phyloP scores from a whole-genome alignment of 2,113 vertebrate species.

The Tapirus terrestris region DNA sequence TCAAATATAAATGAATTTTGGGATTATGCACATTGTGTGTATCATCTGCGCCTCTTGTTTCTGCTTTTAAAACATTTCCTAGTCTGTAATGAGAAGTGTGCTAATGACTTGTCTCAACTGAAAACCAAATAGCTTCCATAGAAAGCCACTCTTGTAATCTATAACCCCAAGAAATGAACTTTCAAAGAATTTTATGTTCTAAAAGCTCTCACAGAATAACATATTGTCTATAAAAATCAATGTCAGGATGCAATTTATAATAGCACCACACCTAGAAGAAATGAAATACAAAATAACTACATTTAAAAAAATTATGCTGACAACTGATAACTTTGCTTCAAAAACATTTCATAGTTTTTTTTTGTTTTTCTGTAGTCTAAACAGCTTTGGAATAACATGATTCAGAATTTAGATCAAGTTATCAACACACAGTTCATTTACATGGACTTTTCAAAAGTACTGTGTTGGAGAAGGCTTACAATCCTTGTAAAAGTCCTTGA shows the following conservation, averaged over 20 bases:
- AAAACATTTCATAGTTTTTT: background rate
- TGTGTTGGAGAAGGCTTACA: background rate
- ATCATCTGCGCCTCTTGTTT: background rate
- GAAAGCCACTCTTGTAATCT: background rate
- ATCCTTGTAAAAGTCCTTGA: background rate
- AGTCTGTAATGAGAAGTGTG: background rate
- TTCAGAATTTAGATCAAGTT: conserved; percentile 28
- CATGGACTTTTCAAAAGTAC: background rate
- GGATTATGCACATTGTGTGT: background rate
- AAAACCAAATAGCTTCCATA: background rate
- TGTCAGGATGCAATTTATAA: conserved; percentile 41
- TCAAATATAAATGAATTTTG: background rate
- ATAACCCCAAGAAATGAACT: conserved; percentile 36
- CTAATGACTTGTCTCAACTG: background rate
- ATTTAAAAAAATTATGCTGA: background rate
- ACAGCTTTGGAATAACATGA: conserved; percentile 12
- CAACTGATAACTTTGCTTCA: background rate
- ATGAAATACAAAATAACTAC: conserved; percentile 22
- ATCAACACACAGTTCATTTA: background rate
- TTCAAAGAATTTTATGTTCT: background rate
- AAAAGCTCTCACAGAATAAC: conserved; percentile 26
- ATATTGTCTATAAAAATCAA: background rate
- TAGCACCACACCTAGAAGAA: background rate
- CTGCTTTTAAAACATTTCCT: background rate
- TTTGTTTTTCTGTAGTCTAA: conserved; percentile 14